Base-by-base conservation (phyloP, 53 echinoderm and acorn worm species). In the Echinarachnius parma region DNA sequence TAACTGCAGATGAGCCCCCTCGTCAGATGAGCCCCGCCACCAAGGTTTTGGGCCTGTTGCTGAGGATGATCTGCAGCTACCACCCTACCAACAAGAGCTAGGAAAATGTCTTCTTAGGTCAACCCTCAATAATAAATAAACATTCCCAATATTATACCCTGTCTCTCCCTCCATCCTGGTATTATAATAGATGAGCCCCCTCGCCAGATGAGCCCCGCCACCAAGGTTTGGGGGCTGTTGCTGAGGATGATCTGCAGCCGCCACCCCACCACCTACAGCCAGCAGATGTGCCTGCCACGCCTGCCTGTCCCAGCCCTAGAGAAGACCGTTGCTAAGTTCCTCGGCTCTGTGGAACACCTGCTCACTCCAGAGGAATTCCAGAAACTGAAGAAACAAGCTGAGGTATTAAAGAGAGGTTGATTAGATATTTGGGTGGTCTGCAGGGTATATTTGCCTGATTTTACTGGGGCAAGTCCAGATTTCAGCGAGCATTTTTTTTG, bases 121-220 rank as follows among this genome's bases (percentile, higher is more conserved):
- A n/a, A n/a, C n/a, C n/a, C n/a, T n/a, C n/a, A n/a, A n/a, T n/a
- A n/a, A n/a, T n/a, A n/a, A n/a, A n/a, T n/a, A n/a, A n/a, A n/a
- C n/a, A n/a, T n/a, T n/a, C n/a, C n/a, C n/a, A n/a, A n/a, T n/a
- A n/a, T n/a, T n/a, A n/a, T n/a, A n/a, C n/a, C n/a, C n/a, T n/a
- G n/a, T n/a, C n/a, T n/a, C n/a, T n/a, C n/a, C n/a, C n/a, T n/a
- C n/a, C n/a, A n/a, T n/a, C n/a, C n/a, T n/a, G n/a, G n/a, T n/a
- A n/a, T n/a, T n/a, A n/a, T n/a, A n/a, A 31, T 26, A 91, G 91
- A 91, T 62, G 82, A 91, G 49, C 83, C 78, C 9, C 91, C 91
- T 16, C 70, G 79, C 56, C 86, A 83, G 35, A 86, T 85, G 45
- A 86, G 86, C 14, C 79, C 57, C 49, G 74, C 68, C 22, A 86